Evolutionary conservation across 2,888 invertebrate species (phyloP), one percentile per base, ranked within the genome.

Genomic region (Apodemia mormo): DNA sequence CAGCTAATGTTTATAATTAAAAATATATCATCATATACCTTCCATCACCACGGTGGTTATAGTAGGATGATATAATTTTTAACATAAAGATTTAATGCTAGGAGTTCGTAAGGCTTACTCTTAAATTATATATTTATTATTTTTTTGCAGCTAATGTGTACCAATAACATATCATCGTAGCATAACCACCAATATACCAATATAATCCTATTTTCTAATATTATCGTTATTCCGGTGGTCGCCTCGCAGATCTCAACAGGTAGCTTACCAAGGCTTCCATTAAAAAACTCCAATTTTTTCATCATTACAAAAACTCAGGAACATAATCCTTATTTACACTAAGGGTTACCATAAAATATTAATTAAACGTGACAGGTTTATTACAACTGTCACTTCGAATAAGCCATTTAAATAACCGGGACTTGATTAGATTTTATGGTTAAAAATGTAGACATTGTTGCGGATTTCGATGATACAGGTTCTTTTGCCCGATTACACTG

Each of bases 341-440:
- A 61, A 33, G 58, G 58, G 58, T 33, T 12, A 33, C 58, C 58
- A 12, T 61, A 61, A 61, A 12, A 64, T 64, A 37, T 37, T 64
- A 64, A 64, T 64, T 64, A 33, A 64, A 64, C 7, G 64, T 64
- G 64, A 64, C 64, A 64, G 64, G 64, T 37, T 6, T n/a, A 64
- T 64, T 64, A 64, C 37, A 33, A 37, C 33, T 37, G 64, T 64
- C 64, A 64, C 64, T 64, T 64, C 64, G 33, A 64, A 64, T 64
- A 64, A 64, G 64, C 37, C 64, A 33, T 64, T 37, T n/a, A 7
- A 6, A 64, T 64, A 58, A 4, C 29, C 30, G 30, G 8, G n/a
- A n/a, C 33, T n/a, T 37, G 30, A 37, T 64, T 64, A 37, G 61
- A 64, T 64, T 64, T 64, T n/a, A 64, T 33, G 30, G 61, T 64